Evolutionary conservation across 2,888 invertebrate species (phyloP).

Genomic region (Rhyacophila evoluta): DNA sequence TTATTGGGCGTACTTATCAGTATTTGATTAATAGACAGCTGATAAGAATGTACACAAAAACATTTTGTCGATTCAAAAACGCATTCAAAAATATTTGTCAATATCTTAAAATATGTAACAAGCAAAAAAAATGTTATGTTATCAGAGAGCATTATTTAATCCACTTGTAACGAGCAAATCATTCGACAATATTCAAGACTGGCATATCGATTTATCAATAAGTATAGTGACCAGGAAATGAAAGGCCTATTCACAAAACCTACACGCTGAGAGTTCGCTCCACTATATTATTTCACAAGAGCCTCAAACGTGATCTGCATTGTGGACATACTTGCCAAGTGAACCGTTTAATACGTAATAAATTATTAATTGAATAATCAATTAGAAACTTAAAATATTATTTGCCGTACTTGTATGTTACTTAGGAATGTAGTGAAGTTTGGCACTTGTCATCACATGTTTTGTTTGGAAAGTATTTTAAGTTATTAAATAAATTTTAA

Average conservation of each 20-base stretch:
- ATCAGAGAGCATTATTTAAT: conserved; percentile 25
- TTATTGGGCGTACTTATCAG: not conserved
- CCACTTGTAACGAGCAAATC: not conserved
- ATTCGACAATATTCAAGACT: conserved; percentile 1
- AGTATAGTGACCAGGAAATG: conserved; percentile 43
- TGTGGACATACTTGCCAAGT: conserved; percentile 37
- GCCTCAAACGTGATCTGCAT: not conserved
- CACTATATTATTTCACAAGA: not conserved
- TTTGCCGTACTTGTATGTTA: not conserved
- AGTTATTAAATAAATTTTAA: too few relatives aligned
- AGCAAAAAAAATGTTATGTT: not conserved
- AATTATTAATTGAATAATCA: conserved; percentile 29
- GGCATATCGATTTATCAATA: conserved; percentile 26
- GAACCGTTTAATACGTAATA: conserved; percentile 38
- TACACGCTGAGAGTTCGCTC: conserved; percentile 7
- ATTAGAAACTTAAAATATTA: conserved; percentile 20
- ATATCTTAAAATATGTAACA: conserved; percentile 2
- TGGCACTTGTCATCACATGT: not conserved
- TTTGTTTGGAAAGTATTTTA: too few relatives aligned
- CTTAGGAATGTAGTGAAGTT: not conserved
- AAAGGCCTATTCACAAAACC: conserved; percentile 38
- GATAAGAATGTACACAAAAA: not conserved
- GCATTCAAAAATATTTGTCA: conserved; percentile 6
- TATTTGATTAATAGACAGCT: not conserved
- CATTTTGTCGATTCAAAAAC: not conserved